Conservation (phyloP, 2,113 vertebrate genomes). For the Mastomys coucha region DNA sequence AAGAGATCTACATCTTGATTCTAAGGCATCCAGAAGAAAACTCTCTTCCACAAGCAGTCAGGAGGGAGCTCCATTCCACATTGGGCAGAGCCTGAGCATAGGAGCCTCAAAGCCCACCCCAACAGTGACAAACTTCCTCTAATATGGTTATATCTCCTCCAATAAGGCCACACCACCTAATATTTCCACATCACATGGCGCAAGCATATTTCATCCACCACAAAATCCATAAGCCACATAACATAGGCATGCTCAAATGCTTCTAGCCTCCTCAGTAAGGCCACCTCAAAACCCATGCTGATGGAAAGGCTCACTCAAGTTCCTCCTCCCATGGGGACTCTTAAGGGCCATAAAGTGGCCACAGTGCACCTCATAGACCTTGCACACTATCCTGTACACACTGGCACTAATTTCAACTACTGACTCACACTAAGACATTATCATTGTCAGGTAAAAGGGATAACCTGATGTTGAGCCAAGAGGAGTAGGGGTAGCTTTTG, state of each 20-base stretch:
- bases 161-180: too few relatives aligned
- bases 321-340: constrained; percentile 87
- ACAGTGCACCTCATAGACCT: constrained; percentile 91
- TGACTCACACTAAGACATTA: constrained; percentile 88
- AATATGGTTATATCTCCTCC: too few relatives aligned
- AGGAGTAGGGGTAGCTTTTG: constrained; percentile 54
- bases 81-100: too few relatives aligned
- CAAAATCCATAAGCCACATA: constrained; percentile 93
- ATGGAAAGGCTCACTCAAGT: constrained; percentile 92
- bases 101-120: too few relatives aligned
- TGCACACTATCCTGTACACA: constrained; percentile 94
- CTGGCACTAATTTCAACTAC: constrained; percentile 95
- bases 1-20: too few relatives aligned
- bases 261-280: constrained; percentile 91
- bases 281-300: constrained; percentile 93
- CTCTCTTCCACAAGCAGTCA: too few relatives aligned
- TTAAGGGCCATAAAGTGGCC: constrained; percentile 90
- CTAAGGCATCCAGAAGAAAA: too few relatives aligned
- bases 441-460: constrained; percentile 65
- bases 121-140: too few relatives aligned
- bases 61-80: too few relatives aligned
- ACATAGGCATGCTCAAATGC: constrained; percentile 95
- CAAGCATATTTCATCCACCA: too few relatives aligned
- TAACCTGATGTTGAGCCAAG: constrained; percentile 36
- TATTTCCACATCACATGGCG: too few relatives aligned